Evolutionary conservation across 2,113 vertebrate genomes (phyloP).

Genomic region (Benitochromis conjunctus): DNA sequence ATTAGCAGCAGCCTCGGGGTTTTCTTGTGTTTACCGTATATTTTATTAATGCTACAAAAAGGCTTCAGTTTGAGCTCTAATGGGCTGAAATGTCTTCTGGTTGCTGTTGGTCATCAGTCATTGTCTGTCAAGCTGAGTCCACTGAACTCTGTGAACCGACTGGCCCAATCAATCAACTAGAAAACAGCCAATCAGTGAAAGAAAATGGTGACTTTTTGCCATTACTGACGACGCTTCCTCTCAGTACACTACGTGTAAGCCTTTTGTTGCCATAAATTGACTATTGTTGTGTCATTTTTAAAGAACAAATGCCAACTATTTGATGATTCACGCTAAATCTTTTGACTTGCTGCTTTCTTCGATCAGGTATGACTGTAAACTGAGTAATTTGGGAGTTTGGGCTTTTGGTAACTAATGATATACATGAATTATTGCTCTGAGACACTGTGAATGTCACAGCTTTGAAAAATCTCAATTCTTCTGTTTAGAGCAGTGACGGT

Average conservation of each 20-base stretch:
- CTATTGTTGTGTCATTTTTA: neutral
- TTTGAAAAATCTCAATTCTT: neutral
- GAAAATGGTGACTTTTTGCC: neutral
- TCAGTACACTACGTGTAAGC: neutral
- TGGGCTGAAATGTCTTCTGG: neutral
- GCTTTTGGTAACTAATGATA: neutral
- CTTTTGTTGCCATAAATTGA: neutral
- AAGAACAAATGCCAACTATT: neutral
- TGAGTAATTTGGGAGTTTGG: neutral
- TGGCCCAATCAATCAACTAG: neutral
- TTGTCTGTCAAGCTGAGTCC: neutral
- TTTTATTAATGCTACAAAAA: neutral
- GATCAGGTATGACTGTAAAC: neutral
- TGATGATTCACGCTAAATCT: too few species aligned
- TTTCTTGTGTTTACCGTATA: neutral
- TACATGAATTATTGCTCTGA: neutral
- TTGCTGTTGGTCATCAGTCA: neutral
- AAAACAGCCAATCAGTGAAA: neutral
- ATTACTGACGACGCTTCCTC: neutral
- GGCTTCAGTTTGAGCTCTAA: neutral
- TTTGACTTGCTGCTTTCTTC: neutral
- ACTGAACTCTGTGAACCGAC: neutral
- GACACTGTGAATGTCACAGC: neutral
- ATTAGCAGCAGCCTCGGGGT: neutral
- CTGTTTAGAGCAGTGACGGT: neutral